phyloP scores from a whole-genome alignment of 2,888 invertebrate species.

The Acanthoscelides obtectus region DNA sequence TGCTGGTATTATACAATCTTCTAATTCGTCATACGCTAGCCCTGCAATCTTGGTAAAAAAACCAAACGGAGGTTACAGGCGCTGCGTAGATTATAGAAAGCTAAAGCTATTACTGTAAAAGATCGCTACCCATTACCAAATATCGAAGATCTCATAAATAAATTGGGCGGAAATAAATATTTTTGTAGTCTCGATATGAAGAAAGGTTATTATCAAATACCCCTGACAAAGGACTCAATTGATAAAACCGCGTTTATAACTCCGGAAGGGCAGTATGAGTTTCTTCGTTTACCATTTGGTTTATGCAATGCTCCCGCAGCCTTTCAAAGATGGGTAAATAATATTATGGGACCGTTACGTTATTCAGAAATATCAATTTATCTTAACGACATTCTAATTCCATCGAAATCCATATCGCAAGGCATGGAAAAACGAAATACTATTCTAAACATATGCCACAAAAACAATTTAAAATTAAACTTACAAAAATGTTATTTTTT shows the following conservation, averaged over 20 bases:
- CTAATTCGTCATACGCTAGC: background rate
- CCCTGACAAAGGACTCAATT: background rate
- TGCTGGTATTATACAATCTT: background rate
- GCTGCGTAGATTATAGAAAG: background rate
- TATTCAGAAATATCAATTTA: background rate
- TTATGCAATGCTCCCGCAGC: constrained; percentile 31
- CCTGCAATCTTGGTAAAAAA: background rate
- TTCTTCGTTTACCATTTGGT: constrained; percentile 33
- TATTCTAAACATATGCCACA: background rate
- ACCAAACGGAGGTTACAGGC: background rate
- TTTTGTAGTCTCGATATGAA: background rate
- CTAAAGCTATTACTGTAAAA: background rate
- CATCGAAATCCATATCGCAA: background rate
- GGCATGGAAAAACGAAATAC: background rate
- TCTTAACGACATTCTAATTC: background rate
- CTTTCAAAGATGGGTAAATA: background rate
- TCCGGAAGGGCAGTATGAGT: constrained; percentile 30
- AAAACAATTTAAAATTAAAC: background rate
- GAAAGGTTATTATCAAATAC: constrained; percentile 1
- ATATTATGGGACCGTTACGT: background rate
- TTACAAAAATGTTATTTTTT: constrained; percentile 13
- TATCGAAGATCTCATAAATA: background rate
- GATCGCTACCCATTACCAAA: background rate
- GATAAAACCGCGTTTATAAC: background rate
- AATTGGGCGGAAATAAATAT: background rate